Evolutionary conservation across 2,888 invertebrate genomes (phyloP).

Genomic region (Pharmacophagus antenor): DNA sequence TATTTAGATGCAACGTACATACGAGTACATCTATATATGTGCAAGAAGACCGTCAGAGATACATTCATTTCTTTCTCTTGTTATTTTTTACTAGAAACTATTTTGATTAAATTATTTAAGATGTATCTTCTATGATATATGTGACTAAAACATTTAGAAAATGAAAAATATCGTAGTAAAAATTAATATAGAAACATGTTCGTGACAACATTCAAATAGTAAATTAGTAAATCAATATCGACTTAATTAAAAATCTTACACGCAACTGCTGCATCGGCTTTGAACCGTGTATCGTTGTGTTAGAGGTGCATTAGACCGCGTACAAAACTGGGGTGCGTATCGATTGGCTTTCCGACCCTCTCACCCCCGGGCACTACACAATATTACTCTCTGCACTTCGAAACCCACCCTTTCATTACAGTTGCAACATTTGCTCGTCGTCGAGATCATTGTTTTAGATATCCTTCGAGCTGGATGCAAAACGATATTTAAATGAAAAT

Average conservation of each 20-base stretch:
- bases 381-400: conserved; percentile 57
- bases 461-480: conserved; percentile 20
- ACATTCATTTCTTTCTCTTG: no score
- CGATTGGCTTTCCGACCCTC: conserved; percentile 60
- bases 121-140: no score
- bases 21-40: no score
- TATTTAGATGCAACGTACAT: neutral
- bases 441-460: conserved; percentile 55
- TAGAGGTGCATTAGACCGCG: conserved; percentile 69
- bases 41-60: no score
- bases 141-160: no score
- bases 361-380: conserved; percentile 53
- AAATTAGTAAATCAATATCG: conserved; percentile 15
- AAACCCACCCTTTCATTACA: conserved; percentile 63
- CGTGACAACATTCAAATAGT: conserved; percentile 4
- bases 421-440: conserved; percentile 56
- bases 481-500: conserved; percentile 32
- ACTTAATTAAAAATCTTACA: conserved; percentile 34
- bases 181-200: neutral
- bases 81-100: neutral
- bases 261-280: conserved; percentile 35
- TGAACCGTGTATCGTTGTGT: conserved; percentile 39
- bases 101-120: neutral
- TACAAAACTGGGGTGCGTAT: conserved; percentile 67
- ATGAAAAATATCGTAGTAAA: neutral